These are phyloP conservation scores for mouse (Mus musculus) DNA, from an alignment of 2,113 vertebrate species.

Conservation along the genomic window GRCm39 chr7:77368501-77369000, in stretches of 20 bases:
- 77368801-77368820: background rate
- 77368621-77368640: background rate
- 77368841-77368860: background rate
- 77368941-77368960: background rate
- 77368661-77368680: background rate
- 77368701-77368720: background rate
- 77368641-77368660: background rate
- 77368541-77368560: background rate
- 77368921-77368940: background rate
- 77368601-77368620: background rate
- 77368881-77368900: accelerated
- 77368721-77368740: background rate
- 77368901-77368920: background rate
- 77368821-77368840: background rate
- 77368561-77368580: background rate
- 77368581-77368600: background rate
- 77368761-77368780: background rate
- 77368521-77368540: background rate
- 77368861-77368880: background rate
- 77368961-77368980: background rate
- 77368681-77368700: background rate
- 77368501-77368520: background rate
- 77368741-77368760: background rate
- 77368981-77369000: background rate
- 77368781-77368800: background rate